phyloP scores from a whole-genome alignment of 2,888 invertebrate genomes.

The Zaprionus obscuricornis region DNA sequence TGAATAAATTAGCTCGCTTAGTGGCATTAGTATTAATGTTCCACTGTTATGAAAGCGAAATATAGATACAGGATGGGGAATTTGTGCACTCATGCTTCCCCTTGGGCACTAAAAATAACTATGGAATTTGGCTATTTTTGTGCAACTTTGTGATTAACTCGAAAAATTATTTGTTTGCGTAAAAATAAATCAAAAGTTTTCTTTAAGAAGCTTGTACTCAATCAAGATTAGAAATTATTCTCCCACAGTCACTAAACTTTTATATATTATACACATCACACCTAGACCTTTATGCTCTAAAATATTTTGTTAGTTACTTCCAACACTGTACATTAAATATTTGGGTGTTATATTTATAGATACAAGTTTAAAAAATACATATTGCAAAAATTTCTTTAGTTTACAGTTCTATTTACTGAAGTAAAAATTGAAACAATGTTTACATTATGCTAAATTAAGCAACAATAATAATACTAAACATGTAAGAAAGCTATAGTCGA shows the following conservation, averaged over 20 bases:
- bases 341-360: too few relatives aligned
- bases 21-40: slow-evolving; percentile 40
- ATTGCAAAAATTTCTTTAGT: not conserved
- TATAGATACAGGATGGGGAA: not conserved
- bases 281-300: too few relatives aligned
- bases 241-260: too few relatives aligned
- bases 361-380: too few relatives aligned
- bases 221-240: too few relatives aligned
- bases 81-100: slow-evolving; percentile 9
- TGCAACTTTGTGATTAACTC: slow-evolving; percentile 38
- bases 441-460: slow-evolving; percentile 42
- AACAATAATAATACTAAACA: not conserved
- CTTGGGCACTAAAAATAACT: slow-evolving; percentile 38
- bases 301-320: too few relatives aligned
- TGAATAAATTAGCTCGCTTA: slow-evolving; percentile 43
- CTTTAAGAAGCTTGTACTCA: too few relatives aligned
- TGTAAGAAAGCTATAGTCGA: too few relatives aligned
- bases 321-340: too few relatives aligned
- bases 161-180: slow-evolving; percentile 47
- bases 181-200: too few relatives aligned
- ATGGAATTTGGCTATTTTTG: slow-evolving; percentile 48
- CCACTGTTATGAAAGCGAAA: slow-evolving; percentile 21
- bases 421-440: too few relatives aligned
- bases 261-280: too few relatives aligned
- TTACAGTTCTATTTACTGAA: not conserved